phyloP scores from a whole-genome alignment of 2,888 invertebrate species.

The Thereva nobilitata region DNA sequence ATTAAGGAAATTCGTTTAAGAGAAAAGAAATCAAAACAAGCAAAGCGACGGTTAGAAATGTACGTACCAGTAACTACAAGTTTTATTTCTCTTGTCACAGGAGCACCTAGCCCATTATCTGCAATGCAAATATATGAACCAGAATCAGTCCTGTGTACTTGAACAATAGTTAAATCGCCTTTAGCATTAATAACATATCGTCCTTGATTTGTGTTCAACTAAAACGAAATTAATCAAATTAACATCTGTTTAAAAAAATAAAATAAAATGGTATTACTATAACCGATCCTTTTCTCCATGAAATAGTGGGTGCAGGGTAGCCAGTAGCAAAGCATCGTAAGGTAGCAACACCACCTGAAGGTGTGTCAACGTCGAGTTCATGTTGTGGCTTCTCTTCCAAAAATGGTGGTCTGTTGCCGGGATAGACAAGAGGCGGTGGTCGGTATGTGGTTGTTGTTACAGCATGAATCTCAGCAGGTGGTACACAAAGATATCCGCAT shows the following conservation, averaged over 20 bases:
- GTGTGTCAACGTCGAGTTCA: conserved; percentile 66
- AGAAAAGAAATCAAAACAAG: conserved; percentile 6
- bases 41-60: background rate
- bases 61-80: conserved; percentile 72
- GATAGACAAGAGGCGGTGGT: conserved; percentile 53
- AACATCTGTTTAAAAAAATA: background rate
- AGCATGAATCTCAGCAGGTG: conserved; percentile 57
- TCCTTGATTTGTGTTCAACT: conserved; percentile 76
- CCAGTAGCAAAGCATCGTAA: conserved; percentile 77
- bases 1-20: background rate
- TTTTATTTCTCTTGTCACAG: conserved; percentile 69
- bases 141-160: conserved; percentile 76
- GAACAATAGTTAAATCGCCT: conserved; percentile 81
- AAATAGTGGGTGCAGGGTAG: conserved; percentile 75
- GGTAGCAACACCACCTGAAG: conserved; percentile 75
- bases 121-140: conserved; percentile 87
- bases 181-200: conserved; percentile 72
- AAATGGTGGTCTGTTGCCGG: conserved; percentile 49
- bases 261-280: conserved; percentile 61
- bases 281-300: conserved; percentile 75
- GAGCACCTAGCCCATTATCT: conserved; percentile 74
- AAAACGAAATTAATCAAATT: conserved; percentile 36
- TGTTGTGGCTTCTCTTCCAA: conserved; percentile 61
- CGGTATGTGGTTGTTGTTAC: conserved; percentile 57
- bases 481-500: conserved; percentile 74